phyloP scores from a whole-genome alignment of 2,888 invertebrate species.

The Poecilobothrus nobilitatus region DNA sequence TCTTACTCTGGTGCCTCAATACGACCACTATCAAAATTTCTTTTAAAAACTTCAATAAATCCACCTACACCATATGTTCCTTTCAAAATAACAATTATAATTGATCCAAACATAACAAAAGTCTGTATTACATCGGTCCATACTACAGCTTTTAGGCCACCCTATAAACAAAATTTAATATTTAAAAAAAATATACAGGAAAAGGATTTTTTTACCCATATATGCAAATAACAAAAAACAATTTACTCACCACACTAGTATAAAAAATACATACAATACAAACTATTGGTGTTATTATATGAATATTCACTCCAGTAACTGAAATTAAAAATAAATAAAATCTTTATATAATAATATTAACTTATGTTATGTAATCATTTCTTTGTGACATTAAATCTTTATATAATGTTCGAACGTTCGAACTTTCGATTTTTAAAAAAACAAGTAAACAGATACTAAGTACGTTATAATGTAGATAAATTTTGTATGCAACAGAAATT shows the following conservation, averaged over 20 bases:
- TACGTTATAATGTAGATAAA: no score
- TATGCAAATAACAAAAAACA: no score
- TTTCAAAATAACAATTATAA: conserved; percentile 62
- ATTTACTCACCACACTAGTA: conserved; percentile 69
- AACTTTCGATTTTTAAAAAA: no score
- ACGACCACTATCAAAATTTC: conserved; percentile 60
- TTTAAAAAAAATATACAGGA: no score
- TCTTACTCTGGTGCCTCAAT: conserved; percentile 62
- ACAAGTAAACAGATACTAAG: no score
- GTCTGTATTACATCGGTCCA: conserved; percentile 79
- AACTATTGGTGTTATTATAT: conserved; percentile 70
- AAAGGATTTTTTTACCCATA: background rate
- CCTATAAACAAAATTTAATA: conserved; percentile 44
- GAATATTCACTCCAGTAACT: conserved; percentile 62
- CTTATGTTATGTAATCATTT: no score
- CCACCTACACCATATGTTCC: conserved; percentile 68
- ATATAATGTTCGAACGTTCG: no score
- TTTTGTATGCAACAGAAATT: no score
- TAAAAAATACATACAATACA: conserved; percentile 78
- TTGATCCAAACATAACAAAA: conserved; percentile 64
- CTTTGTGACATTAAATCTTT: no score
- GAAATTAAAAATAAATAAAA: conserved; percentile 9
- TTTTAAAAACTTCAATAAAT: conserved; percentile 53
- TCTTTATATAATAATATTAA: no score
- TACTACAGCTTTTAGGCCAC: conserved; percentile 71